phyloP scores from a whole-genome alignment of 2,113 vertebrate genomes.

The Oryzias curvinotus region DNA sequence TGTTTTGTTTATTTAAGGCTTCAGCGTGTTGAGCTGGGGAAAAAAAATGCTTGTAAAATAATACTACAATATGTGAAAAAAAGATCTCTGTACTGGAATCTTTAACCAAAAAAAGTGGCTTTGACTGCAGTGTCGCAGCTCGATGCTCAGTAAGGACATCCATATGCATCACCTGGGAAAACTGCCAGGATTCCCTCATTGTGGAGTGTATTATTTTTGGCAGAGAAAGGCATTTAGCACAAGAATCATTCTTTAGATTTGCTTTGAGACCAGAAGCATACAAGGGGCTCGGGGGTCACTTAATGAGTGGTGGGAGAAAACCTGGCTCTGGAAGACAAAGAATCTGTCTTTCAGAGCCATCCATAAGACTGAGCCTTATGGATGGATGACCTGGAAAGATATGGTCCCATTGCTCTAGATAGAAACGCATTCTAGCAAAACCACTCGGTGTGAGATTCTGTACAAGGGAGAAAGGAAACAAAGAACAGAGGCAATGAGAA shows the following conservation, averaged over 20 bases:
- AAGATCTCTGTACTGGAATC: no score
- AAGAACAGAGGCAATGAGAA: background rate
- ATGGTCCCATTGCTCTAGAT: constrained; percentile 21
- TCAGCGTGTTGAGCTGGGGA: no score
- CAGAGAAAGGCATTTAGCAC: constrained; percentile 9
- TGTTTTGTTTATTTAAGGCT: no score
- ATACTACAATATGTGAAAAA: no score
- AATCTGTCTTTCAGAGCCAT: background rate
- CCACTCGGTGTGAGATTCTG: constrained; percentile 29
- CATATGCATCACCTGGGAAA: constrained; percentile 26
- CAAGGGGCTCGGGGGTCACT: constrained; percentile 25
- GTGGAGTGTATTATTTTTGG: background rate
- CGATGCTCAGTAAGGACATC: constrained; percentile 7
- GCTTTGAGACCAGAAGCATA: constrained; percentile 16
- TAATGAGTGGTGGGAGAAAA: constrained; percentile 39
- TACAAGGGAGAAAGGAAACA: constrained; percentile 2
- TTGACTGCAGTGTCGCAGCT: background rate
- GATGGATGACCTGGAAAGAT: constrained; percentile 37
- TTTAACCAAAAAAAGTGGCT: no score
- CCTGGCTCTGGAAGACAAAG: constrained; percentile 6
- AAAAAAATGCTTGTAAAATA: no score
- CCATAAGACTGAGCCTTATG: constrained; percentile 23
- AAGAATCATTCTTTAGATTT: constrained; percentile 16
- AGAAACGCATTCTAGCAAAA: constrained; percentile 41
- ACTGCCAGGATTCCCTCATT: background rate